Evolutionary conservation across 2,888 invertebrate species (phyloP), one percentile per base, ranked within the genome.

Genomic region (Eristalis pertinax): DNA sequence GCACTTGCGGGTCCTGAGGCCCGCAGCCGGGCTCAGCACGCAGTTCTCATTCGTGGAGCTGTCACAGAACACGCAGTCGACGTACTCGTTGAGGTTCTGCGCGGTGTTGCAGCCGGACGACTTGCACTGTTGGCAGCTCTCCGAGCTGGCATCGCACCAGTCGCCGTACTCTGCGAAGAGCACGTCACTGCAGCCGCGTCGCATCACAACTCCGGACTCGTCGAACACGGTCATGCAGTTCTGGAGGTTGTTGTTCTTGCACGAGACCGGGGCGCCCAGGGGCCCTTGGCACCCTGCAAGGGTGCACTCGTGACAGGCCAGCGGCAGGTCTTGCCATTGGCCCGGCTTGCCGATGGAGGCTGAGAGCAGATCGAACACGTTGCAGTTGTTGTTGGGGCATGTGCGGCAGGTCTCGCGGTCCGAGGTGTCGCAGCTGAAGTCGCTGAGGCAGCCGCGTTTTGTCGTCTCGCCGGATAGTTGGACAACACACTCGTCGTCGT

Each of bases 301-400:
- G 0, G 83, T 43, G 75, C 92, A 92, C 0, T 67, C 84, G 2
- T 89, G 89, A 4, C 92, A 92, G 41, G 85, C 90, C 1, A 92
- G 88, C 0, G 92, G 92, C 64, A 92, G 75, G 32, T 89, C 91
- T 77, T 92, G 92, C 92, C 92, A 93, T 82, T 89, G 90, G 22
- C 93, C 92, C 0, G 92, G 91, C 7, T 90, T 90, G 0, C 92
- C 92, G 1, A 92, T 89, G 63, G 88, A 89, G 4, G 8, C 68
- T 11, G 84, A 81, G 19, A 89, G 60, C 26, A 92, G 63, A 62
- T 92, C 89, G 1, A 90, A 72, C 0, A 74, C 50, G 41, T 92
- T 92, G 78, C 92, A 92, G 26, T 92, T 90, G 13, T 89, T 80
- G 8, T 15, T 77, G n/a, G 89, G 70, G 68, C 92, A 92, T 2